phyloP scores from a whole-genome alignment of 2,113 vertebrate genomes.

The Ptilonorhynchus violaceus region DNA sequence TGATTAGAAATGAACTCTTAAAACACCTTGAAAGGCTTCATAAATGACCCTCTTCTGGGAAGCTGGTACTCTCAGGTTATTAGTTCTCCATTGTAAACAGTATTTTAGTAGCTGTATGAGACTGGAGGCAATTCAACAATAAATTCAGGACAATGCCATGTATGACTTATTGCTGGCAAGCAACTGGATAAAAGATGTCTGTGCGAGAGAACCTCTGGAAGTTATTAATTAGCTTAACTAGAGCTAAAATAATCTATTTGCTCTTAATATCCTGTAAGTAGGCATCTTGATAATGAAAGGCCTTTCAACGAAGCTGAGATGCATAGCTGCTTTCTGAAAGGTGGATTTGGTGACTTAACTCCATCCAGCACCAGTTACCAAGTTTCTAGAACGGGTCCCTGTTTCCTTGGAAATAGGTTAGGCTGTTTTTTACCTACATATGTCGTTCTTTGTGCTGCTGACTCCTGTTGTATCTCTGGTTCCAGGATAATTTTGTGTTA shows the following conservation, averaged over 20 bases:
- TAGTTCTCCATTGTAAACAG: background rate
- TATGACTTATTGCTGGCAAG: background rate
- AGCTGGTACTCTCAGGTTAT: background rate
- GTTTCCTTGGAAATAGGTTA: background rate
- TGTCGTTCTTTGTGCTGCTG: background rate
- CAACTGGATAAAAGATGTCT: background rate
- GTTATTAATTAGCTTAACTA: background rate
- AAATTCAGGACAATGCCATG: background rate
- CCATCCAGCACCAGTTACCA: background rate
- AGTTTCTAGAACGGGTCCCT: background rate
- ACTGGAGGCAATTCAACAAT: background rate
- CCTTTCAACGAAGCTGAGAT: background rate
- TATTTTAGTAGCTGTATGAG: background rate
- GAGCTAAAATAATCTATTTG: background rate
- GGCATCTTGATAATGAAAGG: background rate
- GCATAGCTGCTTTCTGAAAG: background rate
- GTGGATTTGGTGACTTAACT: background rate
- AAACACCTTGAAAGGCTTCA: background rate
- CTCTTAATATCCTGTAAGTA: background rate
- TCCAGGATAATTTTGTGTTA: background rate
- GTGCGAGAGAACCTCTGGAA: background rate
- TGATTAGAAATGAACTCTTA: background rate
- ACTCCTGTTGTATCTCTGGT: background rate
- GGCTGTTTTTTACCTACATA: rapidly evolving
- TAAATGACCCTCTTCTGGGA: background rate